Conservation (phyloP, 2,797 vertebrate genomes). For the Macropodus opercularis region DNA sequence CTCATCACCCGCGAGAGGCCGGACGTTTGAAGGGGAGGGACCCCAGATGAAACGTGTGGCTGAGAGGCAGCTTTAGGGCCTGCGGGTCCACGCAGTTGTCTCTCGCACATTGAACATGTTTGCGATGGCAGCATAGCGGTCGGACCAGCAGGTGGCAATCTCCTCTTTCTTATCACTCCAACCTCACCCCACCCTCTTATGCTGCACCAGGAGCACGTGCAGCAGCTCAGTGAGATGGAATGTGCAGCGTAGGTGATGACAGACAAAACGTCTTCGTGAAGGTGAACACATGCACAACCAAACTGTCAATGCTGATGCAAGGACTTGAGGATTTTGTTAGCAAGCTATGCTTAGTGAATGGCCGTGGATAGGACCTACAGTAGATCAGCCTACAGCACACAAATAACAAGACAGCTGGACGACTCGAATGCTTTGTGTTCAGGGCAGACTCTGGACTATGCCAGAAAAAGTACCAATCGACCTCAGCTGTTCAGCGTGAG, state of each 20-base stretch:
- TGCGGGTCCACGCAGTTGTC: slow-evolving; percentile 41
- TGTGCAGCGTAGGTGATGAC: not conserved
- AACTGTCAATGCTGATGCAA: slow-evolving; percentile 1
- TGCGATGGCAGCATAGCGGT: slow-evolving; percentile 43
- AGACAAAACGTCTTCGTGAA: not conserved
- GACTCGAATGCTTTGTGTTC: too few relatives aligned
- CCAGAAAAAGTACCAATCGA: too few relatives aligned
- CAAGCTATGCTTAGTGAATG: too few relatives aligned
- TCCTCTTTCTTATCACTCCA: slow-evolving; percentile 46
- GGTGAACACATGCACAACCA: not conserved
- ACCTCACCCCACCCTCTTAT: slow-evolving; percentile 1
- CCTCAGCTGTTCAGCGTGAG: too few relatives aligned
- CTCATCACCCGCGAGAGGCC: not conserved
- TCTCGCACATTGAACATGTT: slow-evolving; percentile 11
- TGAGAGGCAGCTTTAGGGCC: slow-evolving; percentile 45
- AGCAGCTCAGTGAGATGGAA: not conserved
- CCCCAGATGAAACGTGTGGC: not conserved
- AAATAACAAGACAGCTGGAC: too few relatives aligned
- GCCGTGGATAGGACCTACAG: too few relatives aligned
- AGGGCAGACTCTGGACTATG: too few relatives aligned
- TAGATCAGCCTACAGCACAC: too few relatives aligned
- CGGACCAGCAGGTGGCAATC: slow-evolving; percentile 79
- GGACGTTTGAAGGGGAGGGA: not conserved
- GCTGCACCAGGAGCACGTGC: not conserved
- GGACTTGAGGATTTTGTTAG: too few relatives aligned